A percentile compares a stretch with the other conserved stretches of the same genome.
Evolutionary conservation across 2,113 vertebrate species (phyloP).

Genomic region (Fukomys damarensis): DNA sequence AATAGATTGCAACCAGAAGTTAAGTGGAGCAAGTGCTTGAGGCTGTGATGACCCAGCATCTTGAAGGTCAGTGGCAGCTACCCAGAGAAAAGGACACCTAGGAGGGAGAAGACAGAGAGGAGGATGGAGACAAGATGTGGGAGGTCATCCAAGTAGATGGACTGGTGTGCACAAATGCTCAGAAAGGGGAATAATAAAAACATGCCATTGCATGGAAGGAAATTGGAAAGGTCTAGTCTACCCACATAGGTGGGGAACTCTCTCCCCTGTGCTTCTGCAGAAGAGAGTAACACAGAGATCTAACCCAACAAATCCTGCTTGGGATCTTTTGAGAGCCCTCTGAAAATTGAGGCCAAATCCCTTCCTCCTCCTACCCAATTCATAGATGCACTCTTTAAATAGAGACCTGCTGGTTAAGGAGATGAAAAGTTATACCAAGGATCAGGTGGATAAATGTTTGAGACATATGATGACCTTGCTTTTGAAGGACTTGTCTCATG

Average conservation of each 20-base stretch:
- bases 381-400: not conserved
- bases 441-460: not conserved
- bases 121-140: not conserved
- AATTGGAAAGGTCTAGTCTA: not conserved
- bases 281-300: not conserved
- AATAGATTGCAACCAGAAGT: not conserved
- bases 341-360: not conserved
- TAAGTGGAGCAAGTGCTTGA: not conserved
- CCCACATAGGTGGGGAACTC: rapidly evolving
- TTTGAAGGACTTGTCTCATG: not conserved
- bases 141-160: not conserved
- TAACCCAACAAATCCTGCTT: not conserved
- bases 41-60: not conserved
- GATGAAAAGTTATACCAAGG: not conserved
- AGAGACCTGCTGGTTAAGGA: not conserved
- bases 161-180: not conserved
- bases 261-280: not conserved
- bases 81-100: not conserved
- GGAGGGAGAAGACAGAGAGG: not conserved
- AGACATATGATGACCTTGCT: not conserved
- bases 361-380: not conserved
- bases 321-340: not conserved
- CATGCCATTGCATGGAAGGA: rapidly evolving
- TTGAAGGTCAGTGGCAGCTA: not conserved
- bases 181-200: not conserved